Evolutionary conservation across 2,797 vertebrate species (phyloP).

Genomic region (Threskiornis aethiopicus): DNA sequence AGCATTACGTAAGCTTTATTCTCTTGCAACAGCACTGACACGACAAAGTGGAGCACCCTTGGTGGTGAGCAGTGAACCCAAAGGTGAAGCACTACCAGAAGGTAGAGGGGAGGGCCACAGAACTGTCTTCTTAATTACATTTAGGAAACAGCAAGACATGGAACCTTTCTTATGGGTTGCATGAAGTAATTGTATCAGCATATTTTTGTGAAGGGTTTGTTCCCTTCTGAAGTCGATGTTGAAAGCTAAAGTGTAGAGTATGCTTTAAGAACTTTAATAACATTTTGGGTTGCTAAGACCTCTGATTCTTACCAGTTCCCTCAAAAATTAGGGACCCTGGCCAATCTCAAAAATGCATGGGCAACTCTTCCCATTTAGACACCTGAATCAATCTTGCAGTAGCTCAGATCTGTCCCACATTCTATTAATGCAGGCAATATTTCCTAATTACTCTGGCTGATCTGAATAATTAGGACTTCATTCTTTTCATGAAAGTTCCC

Average conservation of each 20-base stretch:
- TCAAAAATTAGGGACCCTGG: not conserved
- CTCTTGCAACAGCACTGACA: not conserved
- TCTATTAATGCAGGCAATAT: not conserved
- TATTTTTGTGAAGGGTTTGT: not conserved
- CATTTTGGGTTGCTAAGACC: not conserved
- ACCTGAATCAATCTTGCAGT: not conserved
- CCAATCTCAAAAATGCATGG: not conserved
- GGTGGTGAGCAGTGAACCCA: not conserved
- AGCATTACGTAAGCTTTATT: fast-evolving
- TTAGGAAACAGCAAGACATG: not conserved
- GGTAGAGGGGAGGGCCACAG: not conserved
- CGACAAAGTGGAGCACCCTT: fast-evolving
- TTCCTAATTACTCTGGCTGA: not conserved
- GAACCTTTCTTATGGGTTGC: not conserved
- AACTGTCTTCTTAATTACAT: not conserved
- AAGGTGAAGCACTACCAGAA: not conserved
- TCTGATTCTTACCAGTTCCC: not conserved
- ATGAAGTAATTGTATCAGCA: not conserved
- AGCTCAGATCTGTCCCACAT: not conserved
- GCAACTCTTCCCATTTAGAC: not conserved
- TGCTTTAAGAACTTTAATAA: not conserved
- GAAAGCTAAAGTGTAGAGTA: not conserved
- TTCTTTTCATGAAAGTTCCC: not conserved
- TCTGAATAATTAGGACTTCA: not conserved
- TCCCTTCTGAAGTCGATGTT: not conserved